Evolutionary conservation across 2,797 vertebrate species (phyloP).

Genomic region (Sebastes vulpes): DNA sequence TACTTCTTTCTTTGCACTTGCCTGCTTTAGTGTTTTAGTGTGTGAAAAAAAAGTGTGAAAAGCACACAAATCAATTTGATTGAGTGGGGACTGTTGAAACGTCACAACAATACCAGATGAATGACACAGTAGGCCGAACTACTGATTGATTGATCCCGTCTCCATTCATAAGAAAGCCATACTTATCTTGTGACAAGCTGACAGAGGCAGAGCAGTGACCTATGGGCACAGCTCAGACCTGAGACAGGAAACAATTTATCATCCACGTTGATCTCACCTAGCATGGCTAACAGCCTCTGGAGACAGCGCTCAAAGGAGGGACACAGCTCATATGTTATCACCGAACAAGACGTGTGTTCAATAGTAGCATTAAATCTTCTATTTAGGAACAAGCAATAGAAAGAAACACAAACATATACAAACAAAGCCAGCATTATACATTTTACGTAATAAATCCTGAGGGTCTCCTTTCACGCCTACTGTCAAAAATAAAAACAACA

Average conservation of each 20-base stretch:
- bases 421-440: neutral
- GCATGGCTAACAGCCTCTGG: slow-evolving; percentile 20
- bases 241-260: slow-evolving; percentile 70
- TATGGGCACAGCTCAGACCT: slow-evolving; percentile 46
- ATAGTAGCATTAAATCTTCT: neutral
- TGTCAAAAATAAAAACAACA: slow-evolving; percentile 23
- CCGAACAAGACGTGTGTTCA: neutral
- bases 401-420: neutral
- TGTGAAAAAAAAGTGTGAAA: slow-evolving; percentile 18
- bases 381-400: neutral
- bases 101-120: neutral
- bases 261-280: slow-evolving; percentile 8
- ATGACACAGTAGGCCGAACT: slow-evolving; percentile 14
- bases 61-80: slow-evolving; percentile 38
- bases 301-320: slow-evolving; percentile 32
- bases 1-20: neutral
- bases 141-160: slow-evolving; percentile 54
- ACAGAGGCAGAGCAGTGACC: slow-evolving; percentile 55
- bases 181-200: slow-evolving; percentile 40
- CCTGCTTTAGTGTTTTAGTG: neutral
- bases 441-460: neutral
- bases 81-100: slow-evolving; percentile 1
- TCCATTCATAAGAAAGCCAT: slow-evolving; percentile 28
- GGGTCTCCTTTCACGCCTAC: neutral
- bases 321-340: slow-evolving; percentile 35